Evolutionary conservation across 2,888 invertebrate species (phyloP).

Genomic region (Euclidia mi): DNA sequence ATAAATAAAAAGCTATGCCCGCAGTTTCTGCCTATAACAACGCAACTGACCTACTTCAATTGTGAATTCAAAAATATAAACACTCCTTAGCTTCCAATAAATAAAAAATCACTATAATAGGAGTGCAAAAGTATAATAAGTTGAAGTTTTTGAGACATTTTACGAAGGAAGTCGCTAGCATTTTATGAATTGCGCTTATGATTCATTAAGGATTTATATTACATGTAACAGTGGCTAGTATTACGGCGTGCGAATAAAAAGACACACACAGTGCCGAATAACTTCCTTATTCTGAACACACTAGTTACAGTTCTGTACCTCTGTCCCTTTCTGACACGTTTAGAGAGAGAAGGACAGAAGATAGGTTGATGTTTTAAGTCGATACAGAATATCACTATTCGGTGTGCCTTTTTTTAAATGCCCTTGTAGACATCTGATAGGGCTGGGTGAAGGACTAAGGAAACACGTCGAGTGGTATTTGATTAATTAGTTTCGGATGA

Average conservation of each 20-base stretch:
- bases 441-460: slow-evolving; percentile 45
- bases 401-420: slow-evolving; percentile 49
- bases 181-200: slow-evolving; percentile 24
- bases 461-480: slow-evolving; percentile 42
- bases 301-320: no score
- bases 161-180: slow-evolving; percentile 25
- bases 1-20: no score
- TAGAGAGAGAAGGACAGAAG: slow-evolving; percentile 10
- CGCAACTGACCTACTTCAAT: no score
- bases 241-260: slow-evolving; percentile 59
- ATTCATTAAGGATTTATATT: slow-evolving; percentile 54
- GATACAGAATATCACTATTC: slow-evolving; percentile 46
- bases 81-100: no score
- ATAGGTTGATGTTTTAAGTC: slow-evolving; percentile 13
- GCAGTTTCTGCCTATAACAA: no score
- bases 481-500: slow-evolving; percentile 4
- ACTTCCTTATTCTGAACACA: slow-evolving; percentile 61
- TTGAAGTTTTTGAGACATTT: no score
- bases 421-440: slow-evolving; percentile 66
- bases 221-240: slow-evolving; percentile 64
- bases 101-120: no score
- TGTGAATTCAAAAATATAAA: no score
- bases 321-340: slow-evolving; percentile 37
- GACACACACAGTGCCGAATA: slow-evolving; percentile 56
- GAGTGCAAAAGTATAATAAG: no score